A percentile compares a stretch with the other conserved stretches of the same genome.
Evolutionary conservation across 2,113 vertebrate species (phyloP).

Genomic region (Nibea albiflora): DNA sequence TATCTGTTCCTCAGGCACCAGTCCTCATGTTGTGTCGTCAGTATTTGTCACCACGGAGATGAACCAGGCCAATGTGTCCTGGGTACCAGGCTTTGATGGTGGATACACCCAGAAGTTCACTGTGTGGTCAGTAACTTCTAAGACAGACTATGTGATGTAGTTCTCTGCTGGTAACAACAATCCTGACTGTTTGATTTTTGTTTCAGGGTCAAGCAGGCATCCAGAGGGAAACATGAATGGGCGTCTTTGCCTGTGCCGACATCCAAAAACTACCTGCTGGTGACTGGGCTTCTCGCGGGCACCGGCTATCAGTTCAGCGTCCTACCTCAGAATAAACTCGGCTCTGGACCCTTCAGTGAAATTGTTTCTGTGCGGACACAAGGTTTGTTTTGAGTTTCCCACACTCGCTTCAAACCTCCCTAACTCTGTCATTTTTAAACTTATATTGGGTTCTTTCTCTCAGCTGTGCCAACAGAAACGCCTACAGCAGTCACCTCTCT

Average conservation of each 20-base stretch:
- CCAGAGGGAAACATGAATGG: conserved; percentile 93
- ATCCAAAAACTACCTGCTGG: conserved; percentile 87
- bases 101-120: conserved; percentile 96
- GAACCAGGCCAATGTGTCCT: conserved; percentile 91
- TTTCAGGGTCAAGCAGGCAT: conserved; percentile 87
- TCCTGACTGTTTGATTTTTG: not conserved
- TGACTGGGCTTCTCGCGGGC: conserved; percentile 88
- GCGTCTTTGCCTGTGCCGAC: conserved; percentile 88
- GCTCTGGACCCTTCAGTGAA: conserved; percentile 97
- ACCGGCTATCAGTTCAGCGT: conserved; percentile 94
- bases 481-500: conserved; percentile 78
- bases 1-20: conserved; percentile 88
- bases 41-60: conserved; percentile 86
- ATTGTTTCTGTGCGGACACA: conserved; percentile 89
- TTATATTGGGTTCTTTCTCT: conserved; percentile 51
- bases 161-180: not conserved
- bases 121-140: conserved; percentile 88
- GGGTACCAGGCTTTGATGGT: conserved; percentile 95
- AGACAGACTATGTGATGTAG: no score
- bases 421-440: not conserved
- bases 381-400: conserved; percentile 78
- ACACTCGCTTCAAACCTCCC: not conserved
- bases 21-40: conserved; percentile 89
- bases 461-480: conserved; percentile 85
- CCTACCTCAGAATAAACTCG: conserved; percentile 95